Percentiles rank a stretch among this genome's conserved stretches.
These are phyloP conservation scores for Mesitornis unicolor DNA, from an alignment of 2,113 vertebrate genomes.

Conservation along the genomic window DNA sequence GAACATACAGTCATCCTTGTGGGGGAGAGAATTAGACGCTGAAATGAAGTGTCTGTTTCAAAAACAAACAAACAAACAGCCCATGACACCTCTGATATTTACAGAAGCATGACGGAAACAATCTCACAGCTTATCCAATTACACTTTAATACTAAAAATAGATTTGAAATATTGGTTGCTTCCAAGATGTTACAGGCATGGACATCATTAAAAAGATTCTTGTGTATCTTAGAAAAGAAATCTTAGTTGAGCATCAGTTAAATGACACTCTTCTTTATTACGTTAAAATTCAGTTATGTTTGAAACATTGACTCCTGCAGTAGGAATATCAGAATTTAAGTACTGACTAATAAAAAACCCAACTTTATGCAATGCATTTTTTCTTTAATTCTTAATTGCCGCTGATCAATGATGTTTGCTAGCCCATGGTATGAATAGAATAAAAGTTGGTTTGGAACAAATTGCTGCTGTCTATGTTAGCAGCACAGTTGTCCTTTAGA, in stretches of 20 bases:
- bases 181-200: background rate
- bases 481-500: background rate
- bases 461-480: background rate
- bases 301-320: background rate
- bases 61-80: background rate
- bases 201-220: background rate
- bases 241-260: background rate
- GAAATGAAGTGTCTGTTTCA: background rate
- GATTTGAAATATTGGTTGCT: background rate
- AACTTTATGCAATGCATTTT: background rate
- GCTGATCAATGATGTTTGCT: background rate
- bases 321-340: background rate
- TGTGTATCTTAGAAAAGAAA: background rate
- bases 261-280: background rate
- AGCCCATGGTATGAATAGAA: background rate
- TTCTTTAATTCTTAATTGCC: background rate
- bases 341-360: background rate
- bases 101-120: background rate
- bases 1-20: background rate
- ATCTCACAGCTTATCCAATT: background rate
- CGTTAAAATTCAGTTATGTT: background rate
- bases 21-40: background rate
- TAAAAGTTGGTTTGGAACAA: background rate
- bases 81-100: background rate
- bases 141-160: background rate